Evolutionary conservation across 2,113 vertebrate genomes (phyloP), one percentile per base, ranked within the genome.

Genomic region (Brachyhypopomus occidentalis): DNA sequence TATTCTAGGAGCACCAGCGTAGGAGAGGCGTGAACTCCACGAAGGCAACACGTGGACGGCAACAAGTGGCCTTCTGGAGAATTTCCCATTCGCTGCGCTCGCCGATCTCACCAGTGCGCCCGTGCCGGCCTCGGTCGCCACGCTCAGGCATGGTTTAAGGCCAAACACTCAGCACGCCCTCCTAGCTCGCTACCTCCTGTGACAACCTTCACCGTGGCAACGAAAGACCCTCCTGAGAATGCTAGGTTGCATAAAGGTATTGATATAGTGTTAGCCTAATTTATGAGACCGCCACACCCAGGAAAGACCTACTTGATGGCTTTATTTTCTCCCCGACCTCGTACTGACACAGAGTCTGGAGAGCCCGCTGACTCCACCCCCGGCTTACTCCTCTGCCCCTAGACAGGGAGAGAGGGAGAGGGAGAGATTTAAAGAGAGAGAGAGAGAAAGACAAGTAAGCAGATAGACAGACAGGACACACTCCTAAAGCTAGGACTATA

Each of bases 361-460:
- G 97, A 98, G 84, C 95, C 95, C 75, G 96, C 96, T 0, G 95
- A 95, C 89, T 98, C 97, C 93, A 98, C 87, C 86, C 97, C 96
- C 16, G 95, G 96, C 91, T 98, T 98, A 90, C 97, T 97, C 89
- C 97, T 95, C 91, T 96, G 98, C 77, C 96, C 97, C 97, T 99
- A 88, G 55, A 73, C 81, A 80, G 36, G 70, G 38, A 85, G 58
- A 86, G 56, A 86, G 66, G 59, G 62, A 81, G 41, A 41, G 41
- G 11, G 34, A 86, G 2, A 9, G 56, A 71, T 4, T 62, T 2
- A 38, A 22, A 72, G 34, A 75, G 52, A 59, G 55, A 58, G 52
- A 30, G 5, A 41, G 5, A 41, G 3, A 38, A 3, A 38, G 6
- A 41, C 41, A 41, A 6, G 41, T 9, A 41, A 9, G 5, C 41